Percentiles rank a stretch among this genome's conserved stretches.
Evolutionary conservation across 2,797 vertebrate species (phyloP).

Genomic region (Malurus leucopterus): DNA sequence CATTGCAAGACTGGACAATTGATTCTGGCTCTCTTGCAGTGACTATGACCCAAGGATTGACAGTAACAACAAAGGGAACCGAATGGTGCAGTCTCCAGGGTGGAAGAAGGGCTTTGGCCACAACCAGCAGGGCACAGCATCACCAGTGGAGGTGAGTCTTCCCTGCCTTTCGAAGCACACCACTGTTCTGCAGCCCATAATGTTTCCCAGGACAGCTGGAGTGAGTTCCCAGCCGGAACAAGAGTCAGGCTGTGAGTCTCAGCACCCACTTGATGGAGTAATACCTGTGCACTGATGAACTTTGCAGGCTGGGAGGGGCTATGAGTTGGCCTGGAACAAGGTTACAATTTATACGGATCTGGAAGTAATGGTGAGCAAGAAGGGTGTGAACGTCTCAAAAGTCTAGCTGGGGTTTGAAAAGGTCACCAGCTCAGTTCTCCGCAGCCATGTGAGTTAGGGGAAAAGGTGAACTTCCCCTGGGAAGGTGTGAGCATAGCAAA

Average conservation of each 20-base stretch:
- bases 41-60: conserved; percentile 66
- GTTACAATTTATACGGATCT: background rate
- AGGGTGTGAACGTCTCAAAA: background rate
- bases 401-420: background rate
- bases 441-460: background rate
- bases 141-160: conserved; percentile 71
- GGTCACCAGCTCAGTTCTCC: background rate
- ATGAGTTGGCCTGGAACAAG: background rate
- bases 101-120: conserved; percentile 74
- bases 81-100: conserved; percentile 60
- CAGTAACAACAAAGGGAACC: conserved; percentile 71
- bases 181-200: background rate
- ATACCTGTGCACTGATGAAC: background rate
- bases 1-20: background rate
- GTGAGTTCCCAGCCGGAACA: background rate
- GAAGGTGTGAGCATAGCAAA: background rate
- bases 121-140: conserved; percentile 70
- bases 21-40: conserved; percentile 56
- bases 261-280: background rate
- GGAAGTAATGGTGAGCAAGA: background rate
- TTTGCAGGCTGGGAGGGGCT: conserved; percentile 6
- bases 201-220: background rate
- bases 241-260: background rate
- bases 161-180: background rate
- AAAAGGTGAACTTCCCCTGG: background rate